Conservation (phyloP, 1,140 invertebrate species). For the Sogatella furcifera region DNA sequence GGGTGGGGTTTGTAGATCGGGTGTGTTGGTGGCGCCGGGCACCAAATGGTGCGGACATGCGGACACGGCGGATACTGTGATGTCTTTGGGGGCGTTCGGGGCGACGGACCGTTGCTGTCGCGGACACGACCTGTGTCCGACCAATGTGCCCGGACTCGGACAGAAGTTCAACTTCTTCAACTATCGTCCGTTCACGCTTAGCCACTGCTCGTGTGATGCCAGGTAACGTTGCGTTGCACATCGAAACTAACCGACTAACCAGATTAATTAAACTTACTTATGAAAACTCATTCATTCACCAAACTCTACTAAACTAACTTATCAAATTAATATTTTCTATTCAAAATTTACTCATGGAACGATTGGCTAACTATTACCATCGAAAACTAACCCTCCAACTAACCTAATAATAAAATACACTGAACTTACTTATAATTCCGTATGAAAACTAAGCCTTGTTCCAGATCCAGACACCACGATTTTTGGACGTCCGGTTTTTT, state of each 20-base stretch:
- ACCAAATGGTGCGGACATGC: constrained; percentile 68
- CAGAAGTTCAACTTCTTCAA: constrained; percentile 65
- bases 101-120: constrained; percentile 62
- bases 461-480: no score
- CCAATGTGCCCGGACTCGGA: constrained; percentile 55
- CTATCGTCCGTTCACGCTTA: constrained; percentile 69
- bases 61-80: constrained; percentile 44
- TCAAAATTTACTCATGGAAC: no score
- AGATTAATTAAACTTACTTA: no score
- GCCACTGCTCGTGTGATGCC: constrained; percentile 74
- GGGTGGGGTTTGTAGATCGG: not conserved
- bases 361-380: no score
- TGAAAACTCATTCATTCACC: no score
- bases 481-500: no score
- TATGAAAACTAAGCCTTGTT: no score
- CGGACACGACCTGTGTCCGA: constrained; percentile 62
- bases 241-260: constrained; percentile 10
- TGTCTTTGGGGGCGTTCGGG: constrained; percentile 50
- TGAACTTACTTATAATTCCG: no score
- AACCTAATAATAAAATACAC: no score
- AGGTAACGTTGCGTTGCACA: constrained; percentile 42
- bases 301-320: no score
- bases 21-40: constrained; percentile 30
- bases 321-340: no score
- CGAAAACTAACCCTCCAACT: no score